Percentiles rank a stretch among this genome's conserved stretches.
phyloP scores from a whole-genome alignment of 2,888 invertebrate species.

The Cosmorhoe ocellata region DNA sequence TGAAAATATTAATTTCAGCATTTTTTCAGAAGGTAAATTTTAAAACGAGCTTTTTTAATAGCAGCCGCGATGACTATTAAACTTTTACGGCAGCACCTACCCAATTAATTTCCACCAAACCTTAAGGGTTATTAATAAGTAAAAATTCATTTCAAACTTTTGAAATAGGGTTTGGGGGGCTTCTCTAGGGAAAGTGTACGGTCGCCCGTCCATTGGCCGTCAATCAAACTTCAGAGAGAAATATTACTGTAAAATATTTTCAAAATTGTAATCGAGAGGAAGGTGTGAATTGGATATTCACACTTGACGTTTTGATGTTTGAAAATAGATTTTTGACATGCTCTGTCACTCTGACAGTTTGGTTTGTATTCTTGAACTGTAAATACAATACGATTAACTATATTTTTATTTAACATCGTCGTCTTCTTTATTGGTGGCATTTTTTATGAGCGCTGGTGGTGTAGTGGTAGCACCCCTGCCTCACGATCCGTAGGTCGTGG shows the following conservation, averaged over 20 bases:
- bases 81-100: background rate
- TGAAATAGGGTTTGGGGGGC: slow-evolving; percentile 3
- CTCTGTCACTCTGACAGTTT: no score
- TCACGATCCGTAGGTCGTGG: no score
- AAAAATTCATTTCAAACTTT: slow-evolving; percentile 25
- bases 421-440: no score
- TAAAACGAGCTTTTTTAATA: background rate
- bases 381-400: no score
- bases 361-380: no score
- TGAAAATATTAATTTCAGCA: background rate
- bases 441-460: no score
- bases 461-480: no score
- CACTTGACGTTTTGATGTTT: no score
- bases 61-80: background rate
- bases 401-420: no score
- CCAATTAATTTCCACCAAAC: slow-evolving; percentile 12
- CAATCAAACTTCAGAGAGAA: slow-evolving; percentile 15
- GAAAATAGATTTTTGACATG: no score
- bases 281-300: no score
- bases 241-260: slow-evolving; percentile 2
- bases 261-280: background rate
- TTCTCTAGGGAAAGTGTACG: background rate
- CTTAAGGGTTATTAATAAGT: slow-evolving; percentile 22
- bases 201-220: slow-evolving; percentile 3
- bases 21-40: background rate